Base-by-base conservation (phyloP, 1,140 invertebrate species). In the Samia ricini region DNA sequence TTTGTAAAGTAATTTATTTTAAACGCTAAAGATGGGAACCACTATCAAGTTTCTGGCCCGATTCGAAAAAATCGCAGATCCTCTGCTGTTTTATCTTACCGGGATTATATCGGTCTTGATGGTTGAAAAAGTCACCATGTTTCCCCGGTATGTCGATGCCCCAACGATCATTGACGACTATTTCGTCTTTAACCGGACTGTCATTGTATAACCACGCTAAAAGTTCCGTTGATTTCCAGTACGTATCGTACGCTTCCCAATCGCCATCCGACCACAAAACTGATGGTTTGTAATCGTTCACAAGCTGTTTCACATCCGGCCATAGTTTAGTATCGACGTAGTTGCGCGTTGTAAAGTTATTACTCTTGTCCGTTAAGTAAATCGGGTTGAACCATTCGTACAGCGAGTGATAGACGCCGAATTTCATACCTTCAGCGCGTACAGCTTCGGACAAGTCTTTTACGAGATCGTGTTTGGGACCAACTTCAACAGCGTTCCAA, bases 171-270 rank as follows among this genome's bases (percentile, higher is more conserved):
- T 98, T 98, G 0, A 95, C 95, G 0, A 98, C 96, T 7, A 99
- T 93, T 5, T 93, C 95, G 57, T 98, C 94, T 77, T 95, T 95
- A 0, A 99, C 96, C 1, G 98, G 97, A 85, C 97, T 99, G 6
- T 98, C 94, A 84, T 99, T 99, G 75, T 98, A 99, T 0, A 99
- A 69, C 97, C 98, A 99, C 7, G 98, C 95, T 2, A 99, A 89
- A 72, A 97, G 94, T 67, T 95, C 94, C 67, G 93, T 94, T 0
- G 95, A 94, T 36, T 93, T 93, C 95, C 95, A 99, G 76, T 99
- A 99, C 0, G 91, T 91, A 72, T 95, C 94, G 0, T 92, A 74
- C 0, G 95, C 94, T 79, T 97, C 96, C 95, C 96, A 96, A 69
- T 97, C 96, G 0, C 98, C 98, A 88, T 99, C 98, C 0, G 97